Base-by-base conservation (phyloP, 2,888 invertebrate species). In the Andrena trimmerana region DNA sequence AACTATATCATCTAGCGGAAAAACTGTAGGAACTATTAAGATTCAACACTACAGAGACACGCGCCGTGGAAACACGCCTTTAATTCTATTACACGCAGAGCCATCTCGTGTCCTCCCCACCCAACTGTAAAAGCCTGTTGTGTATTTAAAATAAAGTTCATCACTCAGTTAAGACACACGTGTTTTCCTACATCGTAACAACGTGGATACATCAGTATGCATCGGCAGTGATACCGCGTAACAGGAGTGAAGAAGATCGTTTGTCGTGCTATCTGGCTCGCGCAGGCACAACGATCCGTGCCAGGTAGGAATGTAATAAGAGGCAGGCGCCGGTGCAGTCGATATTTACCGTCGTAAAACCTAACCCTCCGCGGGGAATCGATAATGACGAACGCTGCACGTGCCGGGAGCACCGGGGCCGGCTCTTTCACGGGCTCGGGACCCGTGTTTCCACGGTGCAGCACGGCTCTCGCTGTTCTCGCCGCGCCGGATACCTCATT, bases 251-350 rank as follows among this genome's bases (percentile, higher is more conserved):
- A 60, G 24, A 66, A 66, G 62, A 70, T 60, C 52, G 60, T 27
- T 50, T 29, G 50, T 33, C 63, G 76, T 33, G 73, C 79, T 80
- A 84, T 83, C 76, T 79, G 20, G 69, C 57, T 59, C 65, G 42
- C 33, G 8, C 62, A 57, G 54, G 59, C 24, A 33, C 68, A 31
- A 36, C 66, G 79, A 81, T 70, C 59, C 66, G 50, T 59, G 7
- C 29, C 42, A 10, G 69, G 59, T 75, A 20, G 73, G 67, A 78
- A 78, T 71, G 77, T 74, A 81, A 73, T 83, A 83, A 84, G 57
- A 62, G 81, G 31, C 29, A 13, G n/a, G 70, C 29, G 31, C 31
- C 16, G 50, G 59, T 50, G 27, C 71, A 50, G 54, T 57, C 78
- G 71, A 59, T 74, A 70, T 77, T 78, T 67, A 70, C 54, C 42